Base-by-base conservation (phyloP, 2,797 vertebrate genomes). In the Silurus lanzhouensis region DNA sequence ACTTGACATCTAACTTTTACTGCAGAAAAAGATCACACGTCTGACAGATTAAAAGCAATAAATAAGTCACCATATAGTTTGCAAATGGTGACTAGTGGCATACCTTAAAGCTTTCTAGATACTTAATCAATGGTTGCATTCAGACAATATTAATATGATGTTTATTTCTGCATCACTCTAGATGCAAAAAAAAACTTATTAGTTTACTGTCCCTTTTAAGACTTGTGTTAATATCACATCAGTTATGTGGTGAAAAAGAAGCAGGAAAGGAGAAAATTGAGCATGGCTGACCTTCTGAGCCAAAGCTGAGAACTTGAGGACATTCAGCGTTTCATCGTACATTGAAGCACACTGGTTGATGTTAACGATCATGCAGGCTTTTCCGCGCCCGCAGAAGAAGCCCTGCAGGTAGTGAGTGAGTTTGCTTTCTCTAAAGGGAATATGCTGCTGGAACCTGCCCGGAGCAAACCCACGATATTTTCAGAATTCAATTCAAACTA, bases 361-460 rank as follows among this genome's bases (percentile, higher is more conserved):
- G 91, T 99, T 99, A 38, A 99, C 97, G 71, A 99, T 97, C 97
- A 99, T 99, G 89, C 95, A 95, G 68, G 97, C 94, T 70, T 96
- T 97, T 38, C 97, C 97, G 84, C 95, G 95, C 76, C 97, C 98
- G 89, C 91, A 96, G 94, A 99, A 98, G 94, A 96, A 99, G 86
- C 96, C 96, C 94, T 99, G 98, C 88, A 99, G 95, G 91, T 97
- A 98, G 91, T 98, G 98, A 1, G 98, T 99, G 44, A 99, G 92
- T 85, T 99, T 99, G 89, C 98, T 99, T 92, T 99, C 98, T 83
- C 97, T 94, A 91, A 98, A 99, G 55, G 98, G 98, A 25, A 99
- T 90, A 60, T 98, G 98, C 75, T 96, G 96, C 85, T 96, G 97
- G 83, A 96, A 89, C 92, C 97, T 99, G 88, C 64, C 25, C 20